A percentile compares a stretch with the other conserved stretches of the same genome.
Conservation (phyloP, 1,140 invertebrate genomes). For the Calephelis virginiensis region DNA sequence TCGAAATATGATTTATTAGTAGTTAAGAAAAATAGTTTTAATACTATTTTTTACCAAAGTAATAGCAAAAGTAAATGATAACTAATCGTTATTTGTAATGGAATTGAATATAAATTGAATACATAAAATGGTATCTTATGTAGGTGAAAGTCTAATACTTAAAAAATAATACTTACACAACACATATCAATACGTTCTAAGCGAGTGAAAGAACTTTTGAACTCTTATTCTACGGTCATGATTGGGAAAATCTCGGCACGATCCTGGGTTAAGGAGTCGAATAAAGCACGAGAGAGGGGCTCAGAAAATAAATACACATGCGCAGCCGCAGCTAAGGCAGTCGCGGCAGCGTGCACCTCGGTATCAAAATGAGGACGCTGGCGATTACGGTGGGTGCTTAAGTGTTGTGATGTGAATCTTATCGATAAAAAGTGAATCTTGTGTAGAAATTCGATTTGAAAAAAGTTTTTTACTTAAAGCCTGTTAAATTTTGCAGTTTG, state of each 20-base stretch:
- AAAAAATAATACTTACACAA: constrained; percentile 13
- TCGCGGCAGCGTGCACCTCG: constrained; percentile 44
- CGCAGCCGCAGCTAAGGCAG: constrained; percentile 33
- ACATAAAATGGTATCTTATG: too few relatives aligned
- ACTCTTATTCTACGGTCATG: constrained; percentile 36
- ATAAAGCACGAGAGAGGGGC: constrained; percentile 45
- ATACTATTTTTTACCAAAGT: too few relatives aligned
- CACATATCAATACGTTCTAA: constrained; percentile 16
- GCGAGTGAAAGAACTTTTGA: constrained; percentile 32
- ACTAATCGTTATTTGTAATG: too few relatives aligned
- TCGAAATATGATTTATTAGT: too few relatives aligned
- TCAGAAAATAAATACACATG: constrained; percentile 47
- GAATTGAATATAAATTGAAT: too few relatives aligned
- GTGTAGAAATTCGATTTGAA: constrained; percentile 1
- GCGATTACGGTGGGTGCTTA: constrained; percentile 51
- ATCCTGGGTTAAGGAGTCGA: constrained; percentile 37
- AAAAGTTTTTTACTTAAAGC: not conserved
- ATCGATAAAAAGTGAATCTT: constrained; percentile 18
- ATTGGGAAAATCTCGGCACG: constrained; percentile 35
- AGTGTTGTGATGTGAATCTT: constrained; percentile 36
- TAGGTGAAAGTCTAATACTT: not conserved
- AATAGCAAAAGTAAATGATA: too few relatives aligned
- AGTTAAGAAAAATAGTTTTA: too few relatives aligned
- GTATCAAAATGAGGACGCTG: constrained; percentile 57
- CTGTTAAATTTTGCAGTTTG: not conserved